Evolutionary conservation across 1,140 invertebrate species (phyloP).

Genomic region (Drosophila insularis): DNA sequence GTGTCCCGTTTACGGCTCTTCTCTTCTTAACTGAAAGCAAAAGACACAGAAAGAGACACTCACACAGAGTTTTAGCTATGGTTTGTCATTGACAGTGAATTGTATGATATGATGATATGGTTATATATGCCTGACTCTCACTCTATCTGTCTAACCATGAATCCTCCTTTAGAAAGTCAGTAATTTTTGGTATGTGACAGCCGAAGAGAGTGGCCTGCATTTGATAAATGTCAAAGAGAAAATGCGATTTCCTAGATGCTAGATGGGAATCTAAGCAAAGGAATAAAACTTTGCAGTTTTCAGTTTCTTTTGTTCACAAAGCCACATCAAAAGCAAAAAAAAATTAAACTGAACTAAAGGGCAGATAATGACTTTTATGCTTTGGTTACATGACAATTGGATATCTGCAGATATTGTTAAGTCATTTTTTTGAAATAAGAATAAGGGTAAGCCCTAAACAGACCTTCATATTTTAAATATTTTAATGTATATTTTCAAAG

Average conservation of each 20-base stretch:
- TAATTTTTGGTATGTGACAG: conserved; percentile 39
- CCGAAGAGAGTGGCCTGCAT: conserved; percentile 53
- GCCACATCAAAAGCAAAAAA: background rate
- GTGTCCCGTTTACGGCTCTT: conserved; percentile 34
- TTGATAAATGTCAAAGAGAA: conserved; percentile 61
- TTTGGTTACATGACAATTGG: background rate
- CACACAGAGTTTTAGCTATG: conserved; percentile 55
- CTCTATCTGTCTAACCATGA: conserved; percentile 8
- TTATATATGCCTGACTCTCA: conserved; percentile 6
- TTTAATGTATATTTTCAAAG: too few species aligned
- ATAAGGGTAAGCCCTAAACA: too few species aligned
- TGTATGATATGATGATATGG: conserved; percentile 5
- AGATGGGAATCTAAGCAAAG: conserved; percentile 14
- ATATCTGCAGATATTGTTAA: background rate
- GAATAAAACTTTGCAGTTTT: background rate
- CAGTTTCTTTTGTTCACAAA: background rate
- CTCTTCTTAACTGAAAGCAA: conserved; percentile 1
- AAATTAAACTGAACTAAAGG: background rate
- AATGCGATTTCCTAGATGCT: conserved; percentile 1
- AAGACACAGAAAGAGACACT: background rate
- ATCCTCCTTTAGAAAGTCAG: conserved; percentile 17
- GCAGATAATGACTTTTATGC: background rate
- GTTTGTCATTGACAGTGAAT: conserved; percentile 52
- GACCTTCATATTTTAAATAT: too few species aligned
- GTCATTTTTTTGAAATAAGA: too few species aligned